Conservation (phyloP, 1,140 invertebrate species). For the Calycopis cecrops region DNA sequence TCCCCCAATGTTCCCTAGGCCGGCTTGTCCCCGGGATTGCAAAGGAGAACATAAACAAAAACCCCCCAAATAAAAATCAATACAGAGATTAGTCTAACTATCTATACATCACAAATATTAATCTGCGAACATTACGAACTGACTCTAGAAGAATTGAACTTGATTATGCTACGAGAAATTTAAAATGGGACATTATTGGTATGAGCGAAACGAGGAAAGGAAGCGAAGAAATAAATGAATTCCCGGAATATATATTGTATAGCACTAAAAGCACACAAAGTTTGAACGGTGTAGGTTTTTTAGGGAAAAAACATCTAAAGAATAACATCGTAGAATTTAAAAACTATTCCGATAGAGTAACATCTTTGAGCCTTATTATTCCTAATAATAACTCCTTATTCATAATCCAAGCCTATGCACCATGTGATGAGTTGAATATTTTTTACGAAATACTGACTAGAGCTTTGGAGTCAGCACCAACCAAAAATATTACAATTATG, state of each 20-base stretch:
- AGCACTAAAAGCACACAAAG: background rate
- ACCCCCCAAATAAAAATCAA: constrained; percentile 2
- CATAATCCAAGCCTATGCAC: constrained; percentile 11
- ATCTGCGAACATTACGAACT: background rate
- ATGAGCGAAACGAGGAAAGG: constrained; percentile 6
- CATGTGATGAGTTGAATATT: background rate
- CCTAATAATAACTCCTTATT: background rate
- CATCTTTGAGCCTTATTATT: background rate
- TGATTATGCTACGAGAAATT: background rate
- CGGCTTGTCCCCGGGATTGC: too few relatives aligned
- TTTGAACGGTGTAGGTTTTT: constrained; percentile 7
- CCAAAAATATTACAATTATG: background rate
- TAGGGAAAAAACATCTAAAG: constrained; percentile 12
- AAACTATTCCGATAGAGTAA: constrained; percentile 9
- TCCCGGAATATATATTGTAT: constrained; percentile 9
- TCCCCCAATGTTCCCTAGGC: too few relatives aligned
- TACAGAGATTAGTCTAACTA: background rate
- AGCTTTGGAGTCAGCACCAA: background rate
- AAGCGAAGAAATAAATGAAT: constrained; percentile 9
- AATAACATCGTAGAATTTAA: constrained; percentile 5
- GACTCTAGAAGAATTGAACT: constrained; percentile 10
- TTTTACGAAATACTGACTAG: background rate
- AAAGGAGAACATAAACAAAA: constrained; percentile 4
- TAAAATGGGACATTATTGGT: constrained; percentile 15
- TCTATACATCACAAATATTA: constrained; percentile 1